Evolutionary conservation across 2,888 invertebrate species (phyloP).

Genomic region (Azorinus chamasolen): DNA sequence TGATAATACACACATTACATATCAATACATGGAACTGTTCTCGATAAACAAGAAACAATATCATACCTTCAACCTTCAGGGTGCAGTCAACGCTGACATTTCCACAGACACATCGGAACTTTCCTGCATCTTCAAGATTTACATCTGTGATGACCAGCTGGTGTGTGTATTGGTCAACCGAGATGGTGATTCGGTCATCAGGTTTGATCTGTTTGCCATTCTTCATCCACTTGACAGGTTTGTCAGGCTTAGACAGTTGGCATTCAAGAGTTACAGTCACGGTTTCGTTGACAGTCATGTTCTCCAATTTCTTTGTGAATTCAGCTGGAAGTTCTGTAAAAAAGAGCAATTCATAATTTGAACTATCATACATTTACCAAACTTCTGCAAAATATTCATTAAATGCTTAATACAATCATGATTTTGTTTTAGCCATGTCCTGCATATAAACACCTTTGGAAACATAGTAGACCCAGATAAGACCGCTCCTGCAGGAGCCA

Average conservation of each 20-base stretch:
- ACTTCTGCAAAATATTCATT: too few relatives aligned
- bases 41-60: too few relatives aligned
- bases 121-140: conserved; percentile 78
- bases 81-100: conserved; percentile 79
- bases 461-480: too few relatives aligned
- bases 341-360: conserved; percentile 74
- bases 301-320: conserved; percentile 73
- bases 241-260: conserved; percentile 87
- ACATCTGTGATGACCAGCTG: conserved; percentile 79
- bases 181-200: conserved; percentile 92
- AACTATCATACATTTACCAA: too few relatives aligned
- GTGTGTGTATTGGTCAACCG: conserved; percentile 90
- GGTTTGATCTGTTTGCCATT: conserved; percentile 92
- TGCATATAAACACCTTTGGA: too few relatives aligned
- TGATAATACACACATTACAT: too few relatives aligned
- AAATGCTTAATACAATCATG: too few relatives aligned
- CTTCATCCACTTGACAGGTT: conserved; percentile 92
- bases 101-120: conserved; percentile 79
- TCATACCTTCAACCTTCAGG: conserved; percentile 82
- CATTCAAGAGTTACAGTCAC: conserved; percentile 87
- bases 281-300: conserved; percentile 71
- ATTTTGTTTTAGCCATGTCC: too few relatives aligned
- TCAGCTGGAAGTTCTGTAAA: conserved; percentile 84
- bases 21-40: too few relatives aligned
- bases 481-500: too few relatives aligned